These are phyloP conservation scores for Clivina fossor DNA, from an alignment of 2,888 invertebrate species.

Conservation along the genomic window DNA sequence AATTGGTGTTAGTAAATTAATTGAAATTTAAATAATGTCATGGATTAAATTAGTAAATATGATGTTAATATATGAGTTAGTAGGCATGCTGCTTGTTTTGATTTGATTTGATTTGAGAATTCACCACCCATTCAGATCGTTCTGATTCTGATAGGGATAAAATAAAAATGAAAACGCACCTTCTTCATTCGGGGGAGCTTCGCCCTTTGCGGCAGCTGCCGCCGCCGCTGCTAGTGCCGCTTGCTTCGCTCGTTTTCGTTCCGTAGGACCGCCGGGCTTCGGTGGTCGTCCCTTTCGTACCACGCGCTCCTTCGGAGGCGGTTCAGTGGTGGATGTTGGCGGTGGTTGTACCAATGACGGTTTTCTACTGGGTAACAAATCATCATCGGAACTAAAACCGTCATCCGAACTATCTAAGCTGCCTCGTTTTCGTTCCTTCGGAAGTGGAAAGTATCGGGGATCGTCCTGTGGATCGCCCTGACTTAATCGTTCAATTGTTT, in stretches of 20 bases:
- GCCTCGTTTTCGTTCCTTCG: conserved; percentile 70
- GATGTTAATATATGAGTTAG: background rate
- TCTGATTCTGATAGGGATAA: conserved; percentile 30
- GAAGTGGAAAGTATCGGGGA: conserved; percentile 71
- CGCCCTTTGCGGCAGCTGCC: conserved; percentile 22
- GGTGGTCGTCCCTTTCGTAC: conserved; percentile 50
- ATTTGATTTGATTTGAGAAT: background rate
- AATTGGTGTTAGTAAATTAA: too few species aligned
- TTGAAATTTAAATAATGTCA: too few species aligned
- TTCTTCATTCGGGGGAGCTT: conserved; percentile 55
- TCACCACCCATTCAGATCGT: conserved; percentile 33
- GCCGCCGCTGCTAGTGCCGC: conserved; percentile 29
- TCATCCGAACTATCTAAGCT: conserved; percentile 68
- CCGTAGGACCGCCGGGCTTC: conserved; percentile 52
- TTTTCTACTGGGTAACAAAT: conserved; percentile 48
- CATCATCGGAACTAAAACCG: conserved; percentile 61
- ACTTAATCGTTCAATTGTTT: conserved; percentile 49
- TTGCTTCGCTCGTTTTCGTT: conserved; percentile 46
- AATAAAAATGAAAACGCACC: conserved; percentile 61
- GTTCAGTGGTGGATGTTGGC: conserved; percentile 3
- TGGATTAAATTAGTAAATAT: too few species aligned
- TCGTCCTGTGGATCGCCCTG: conserved; percentile 65
- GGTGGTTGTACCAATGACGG: too few species aligned
- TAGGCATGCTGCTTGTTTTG: conserved; percentile 7
- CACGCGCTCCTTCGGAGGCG: conserved; percentile 39